Base-by-base conservation (phyloP, 2,888 invertebrate genomes). In the Rotaria magnacalcarata region DNA sequence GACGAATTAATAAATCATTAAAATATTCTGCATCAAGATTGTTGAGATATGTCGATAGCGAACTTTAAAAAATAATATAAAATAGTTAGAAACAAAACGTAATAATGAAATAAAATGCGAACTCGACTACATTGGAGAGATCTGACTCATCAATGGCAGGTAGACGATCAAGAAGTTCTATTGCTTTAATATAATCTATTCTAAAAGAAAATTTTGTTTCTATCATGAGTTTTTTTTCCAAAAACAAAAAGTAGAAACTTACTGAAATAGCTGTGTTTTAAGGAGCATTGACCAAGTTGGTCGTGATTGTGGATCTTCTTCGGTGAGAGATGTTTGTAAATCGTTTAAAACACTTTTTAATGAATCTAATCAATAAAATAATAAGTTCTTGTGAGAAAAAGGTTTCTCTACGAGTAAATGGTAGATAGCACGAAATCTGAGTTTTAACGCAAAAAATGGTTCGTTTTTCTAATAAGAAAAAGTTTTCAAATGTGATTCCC, bases 1-100 rank as follows among this genome's bases (percentile, higher is more conserved):
- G 80, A 47, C 47, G 43, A 24, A 80, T 80, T 80, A 80, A 47
- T 80, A 80, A 80, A n/a, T 80, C 80, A 80, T 80, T 80, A 47
- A 80, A 80, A 80, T 47, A 80, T n/a, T 43, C 80, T 11, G 47
- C 5, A 80, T 80, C 11, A n/a, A 80, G n/a, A 43, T 47, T 43
- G n/a, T 80, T 19, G 19, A 80, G 24, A n/a, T 43, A 43, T 14
- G 80, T 47, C n/a, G 80, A 80, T 80, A 80, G 21, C n/a, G 80
- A 80, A 24, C 80, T 80, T 4, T 80, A 11, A 24, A n/a, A 47
- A 47, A 24, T 11, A 24, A 47, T 47, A 43, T n/a, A 80, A 80
- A n/a, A 34, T 34, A 50, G 50, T 50, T 50, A 50, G 14, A 50
- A 50, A 11, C 1, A 14, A 50, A 11, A 50, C 50, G 4, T 11